phyloP scores from a whole-genome alignment of 2,797 vertebrate species.

The Trematocara caparti region DNA sequence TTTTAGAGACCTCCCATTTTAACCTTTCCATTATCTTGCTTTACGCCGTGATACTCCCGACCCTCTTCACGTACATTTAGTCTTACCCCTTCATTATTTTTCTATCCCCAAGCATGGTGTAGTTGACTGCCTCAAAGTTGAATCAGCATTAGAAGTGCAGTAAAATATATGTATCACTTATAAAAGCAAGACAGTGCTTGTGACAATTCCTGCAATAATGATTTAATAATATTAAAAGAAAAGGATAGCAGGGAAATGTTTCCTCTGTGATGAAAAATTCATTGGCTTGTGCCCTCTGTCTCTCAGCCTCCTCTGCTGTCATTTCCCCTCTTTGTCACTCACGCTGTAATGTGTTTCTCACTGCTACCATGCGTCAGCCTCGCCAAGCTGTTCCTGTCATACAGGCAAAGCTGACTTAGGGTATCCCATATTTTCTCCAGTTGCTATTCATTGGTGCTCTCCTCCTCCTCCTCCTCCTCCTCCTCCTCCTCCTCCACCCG shows the following conservation, averaged over 20 bases:
- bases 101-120: not conserved
- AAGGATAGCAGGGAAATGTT: slow-evolving; percentile 17
- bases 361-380: slow-evolving; percentile 38
- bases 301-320: slow-evolving; percentile 51
- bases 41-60: not conserved
- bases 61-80: not conserved
- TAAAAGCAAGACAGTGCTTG: not conserved
- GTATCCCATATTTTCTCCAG: slow-evolving; percentile 39
- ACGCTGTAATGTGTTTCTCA: slow-evolving; percentile 47
- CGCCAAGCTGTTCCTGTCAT: slow-evolving; percentile 53
- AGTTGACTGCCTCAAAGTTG: not conserved
- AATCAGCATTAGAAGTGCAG: not conserved
- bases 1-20: not conserved
- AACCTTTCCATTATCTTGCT: not conserved
- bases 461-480: not conserved
- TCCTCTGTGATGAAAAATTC: slow-evolving; percentile 49
- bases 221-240: slow-evolving; percentile 13
- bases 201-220: slow-evolving; percentile 19
- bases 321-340: slow-evolving; percentile 64
- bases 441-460: not conserved
- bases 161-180: not conserved
- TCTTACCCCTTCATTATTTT: not conserved
- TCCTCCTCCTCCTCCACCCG: not conserved
- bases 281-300: slow-evolving; percentile 39
- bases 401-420: slow-evolving; percentile 42